Evolutionary conservation across 2,113 vertebrate genomes (phyloP).

Genomic region (Limanda limanda): DNA sequence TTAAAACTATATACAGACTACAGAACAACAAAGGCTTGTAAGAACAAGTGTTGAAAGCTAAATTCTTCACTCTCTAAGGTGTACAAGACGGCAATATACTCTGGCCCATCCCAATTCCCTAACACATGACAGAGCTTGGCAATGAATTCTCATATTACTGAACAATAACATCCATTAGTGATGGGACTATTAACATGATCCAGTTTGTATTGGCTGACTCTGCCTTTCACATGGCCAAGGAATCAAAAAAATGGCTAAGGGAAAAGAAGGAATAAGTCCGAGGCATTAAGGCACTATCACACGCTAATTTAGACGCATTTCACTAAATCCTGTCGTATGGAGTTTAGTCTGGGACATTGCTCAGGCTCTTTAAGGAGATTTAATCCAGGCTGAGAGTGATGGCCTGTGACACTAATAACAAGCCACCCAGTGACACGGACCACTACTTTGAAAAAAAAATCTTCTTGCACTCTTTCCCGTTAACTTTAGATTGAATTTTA

Average conservation of each 20-base stretch:
- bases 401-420: conserved; percentile 74
- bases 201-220: conserved; percentile 61
- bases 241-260: conserved; percentile 7
- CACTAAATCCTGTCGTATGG: conserved; percentile 61
- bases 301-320: conserved; percentile 75
- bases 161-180: conserved; percentile 65
- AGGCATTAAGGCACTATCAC: conserved; percentile 75
- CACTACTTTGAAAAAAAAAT: conserved; percentile 27
- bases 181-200: conserved; percentile 41
- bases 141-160: conserved; percentile 48
- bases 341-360: conserved; percentile 65
- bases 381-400: conserved; percentile 74
- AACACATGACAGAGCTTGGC: conserved; percentile 36
- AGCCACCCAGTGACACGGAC: conserved; percentile 67
- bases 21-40: background rate
- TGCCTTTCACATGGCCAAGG: conserved; percentile 39
- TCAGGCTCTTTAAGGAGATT: conserved; percentile 61
- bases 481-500: conserved; percentile 13
- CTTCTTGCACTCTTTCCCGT: background rate
- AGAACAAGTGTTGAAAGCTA: background rate
- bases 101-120: conserved; percentile 12
- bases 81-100: background rate
- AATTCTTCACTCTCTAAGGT: background rate
- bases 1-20: background rate
- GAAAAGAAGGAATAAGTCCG: conserved; percentile 29